Conservation (phyloP, 2,113 vertebrate genomes). For the Ailurus styani region DNA sequence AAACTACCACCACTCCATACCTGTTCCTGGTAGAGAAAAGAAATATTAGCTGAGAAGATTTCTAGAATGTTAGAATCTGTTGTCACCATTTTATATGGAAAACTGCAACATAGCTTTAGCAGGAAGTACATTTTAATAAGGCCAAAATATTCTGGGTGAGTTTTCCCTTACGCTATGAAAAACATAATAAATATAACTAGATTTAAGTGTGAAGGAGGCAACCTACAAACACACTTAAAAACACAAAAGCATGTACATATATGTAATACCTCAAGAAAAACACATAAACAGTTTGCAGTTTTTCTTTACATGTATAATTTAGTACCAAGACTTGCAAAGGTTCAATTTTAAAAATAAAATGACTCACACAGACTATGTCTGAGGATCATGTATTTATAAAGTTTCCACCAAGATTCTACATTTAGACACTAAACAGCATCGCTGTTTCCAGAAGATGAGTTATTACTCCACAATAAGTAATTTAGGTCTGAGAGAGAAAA, state of each 20-base stretch:
- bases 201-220: constrained; percentile 6
- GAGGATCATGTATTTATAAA: neutral
- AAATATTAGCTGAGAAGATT: constrained; percentile 25
- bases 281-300: neutral
- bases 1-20: neutral
- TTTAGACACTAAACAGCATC: neutral
- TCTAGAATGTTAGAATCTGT: constrained; percentile 42
- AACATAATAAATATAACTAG: neutral
- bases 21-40: neutral
- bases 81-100: constrained; percentile 28
- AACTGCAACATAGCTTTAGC: neutral
- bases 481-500: constrained; percentile 14
- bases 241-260: neutral
- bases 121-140: constrained; percentile 38
- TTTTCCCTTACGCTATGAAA: constrained; percentile 27
- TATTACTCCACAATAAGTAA: neutral
- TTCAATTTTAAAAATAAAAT: constrained; percentile 5
- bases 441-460: neutral
- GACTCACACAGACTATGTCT: neutral
- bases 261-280: neutral
- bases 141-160: constrained; percentile 16
- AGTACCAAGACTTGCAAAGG: constrained; percentile 3
- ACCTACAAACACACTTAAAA: constrained; percentile 32
- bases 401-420: neutral
- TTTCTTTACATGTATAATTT: constrained; percentile 34